Conservation (phyloP, 2,797 vertebrate genomes). For the Furcifer pardalis region DNA sequence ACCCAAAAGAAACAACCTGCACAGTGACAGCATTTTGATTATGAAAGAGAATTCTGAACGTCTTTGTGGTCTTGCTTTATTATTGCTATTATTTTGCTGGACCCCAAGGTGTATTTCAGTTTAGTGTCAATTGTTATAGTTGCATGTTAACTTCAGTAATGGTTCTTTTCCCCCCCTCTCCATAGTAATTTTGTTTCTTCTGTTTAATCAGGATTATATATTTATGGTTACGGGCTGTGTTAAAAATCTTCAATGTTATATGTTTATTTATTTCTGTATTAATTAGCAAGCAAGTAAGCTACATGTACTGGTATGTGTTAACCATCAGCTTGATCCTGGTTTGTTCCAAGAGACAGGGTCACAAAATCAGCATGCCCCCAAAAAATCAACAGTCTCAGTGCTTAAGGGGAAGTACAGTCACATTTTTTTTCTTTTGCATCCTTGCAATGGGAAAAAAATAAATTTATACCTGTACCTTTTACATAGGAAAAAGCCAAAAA, state of each 20-base stretch:
- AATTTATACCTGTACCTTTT: not conserved
- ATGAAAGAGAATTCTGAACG: not conserved
- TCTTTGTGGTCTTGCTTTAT: not conserved
- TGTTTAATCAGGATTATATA: not conserved
- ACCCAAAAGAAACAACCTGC: not conserved
- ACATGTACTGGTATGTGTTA: not conserved
- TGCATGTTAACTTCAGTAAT: not conserved
- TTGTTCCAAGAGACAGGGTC: not conserved
- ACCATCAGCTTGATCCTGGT: not conserved
- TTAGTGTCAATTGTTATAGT: not conserved
- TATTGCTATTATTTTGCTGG: not conserved
- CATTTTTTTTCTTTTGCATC: not conserved
- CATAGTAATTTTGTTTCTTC: not conserved
- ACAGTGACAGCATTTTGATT: not conserved
- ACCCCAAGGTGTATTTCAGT: not conserved
- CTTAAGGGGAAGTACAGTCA: not conserved
- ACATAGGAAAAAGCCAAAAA: no score
- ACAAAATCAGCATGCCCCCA: not conserved
- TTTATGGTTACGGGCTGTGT: not conserved
- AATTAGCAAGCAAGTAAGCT: not conserved
- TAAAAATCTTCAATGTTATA: no score
- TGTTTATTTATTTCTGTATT: not conserved
- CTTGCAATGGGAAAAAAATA: not conserved
- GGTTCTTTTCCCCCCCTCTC: not conserved
- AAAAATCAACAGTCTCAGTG: not conserved